phyloP scores from a whole-genome alignment of 2,797 vertebrate species.

The Xenopus petersii region DNA sequence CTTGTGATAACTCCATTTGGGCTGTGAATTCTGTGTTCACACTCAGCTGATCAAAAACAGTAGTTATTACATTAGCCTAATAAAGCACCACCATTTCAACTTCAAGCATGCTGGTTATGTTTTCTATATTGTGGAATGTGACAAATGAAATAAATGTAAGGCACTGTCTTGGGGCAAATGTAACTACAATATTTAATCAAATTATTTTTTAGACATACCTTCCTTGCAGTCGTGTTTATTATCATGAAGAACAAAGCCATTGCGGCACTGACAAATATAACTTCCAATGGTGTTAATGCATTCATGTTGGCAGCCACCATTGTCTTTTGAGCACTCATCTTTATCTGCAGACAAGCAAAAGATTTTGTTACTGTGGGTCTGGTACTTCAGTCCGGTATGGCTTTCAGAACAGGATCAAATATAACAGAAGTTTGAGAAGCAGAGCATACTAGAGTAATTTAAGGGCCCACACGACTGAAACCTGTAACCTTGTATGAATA shows the following conservation, averaged over 20 bases:
- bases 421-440: constrained; percentile 23
- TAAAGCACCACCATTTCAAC: background rate
- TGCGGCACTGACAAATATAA: constrained; percentile 92
- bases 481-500: constrained; percentile 31
- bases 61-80: background rate
- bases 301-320: constrained; percentile 95
- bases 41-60: constrained; percentile 78
- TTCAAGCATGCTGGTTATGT: no score
- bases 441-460: background rate
- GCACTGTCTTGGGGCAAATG: no score
- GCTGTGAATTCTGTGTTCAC: constrained; percentile 94
- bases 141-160: no score
- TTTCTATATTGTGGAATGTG: no score
- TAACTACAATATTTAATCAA: no score
- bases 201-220: constrained; percentile 68
- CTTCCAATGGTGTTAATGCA: constrained; percentile 96
- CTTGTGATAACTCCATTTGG: constrained; percentile 87
- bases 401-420: background rate
- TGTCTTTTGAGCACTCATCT: constrained; percentile 98
- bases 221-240: constrained; percentile 98
- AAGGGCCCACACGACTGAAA: background rate
- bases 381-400: background rate
- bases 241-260: constrained; percentile 93
- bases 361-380: background rate
- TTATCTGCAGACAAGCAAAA: constrained; percentile 73